Percentiles rank a stretch among this genome's conserved stretches.
Conservation (phyloP, 2,888 invertebrate species). For the Myathropa florea region DNA sequence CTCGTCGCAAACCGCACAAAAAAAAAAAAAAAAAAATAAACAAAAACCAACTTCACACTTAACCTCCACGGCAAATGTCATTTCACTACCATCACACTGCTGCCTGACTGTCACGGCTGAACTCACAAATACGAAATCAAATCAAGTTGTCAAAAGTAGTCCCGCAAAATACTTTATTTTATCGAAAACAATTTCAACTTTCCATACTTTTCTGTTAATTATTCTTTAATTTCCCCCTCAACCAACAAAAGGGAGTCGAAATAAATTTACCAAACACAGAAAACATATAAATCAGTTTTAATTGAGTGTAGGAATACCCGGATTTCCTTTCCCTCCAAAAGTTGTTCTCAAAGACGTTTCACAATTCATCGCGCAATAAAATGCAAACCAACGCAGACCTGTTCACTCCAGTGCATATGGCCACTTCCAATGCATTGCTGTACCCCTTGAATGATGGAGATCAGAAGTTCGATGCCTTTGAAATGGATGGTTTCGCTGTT, state of each 20-base stretch:
- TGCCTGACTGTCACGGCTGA: neutral
- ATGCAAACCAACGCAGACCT: constrained; percentile 56
- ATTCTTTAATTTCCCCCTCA: neutral
- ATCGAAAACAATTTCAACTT: neutral
- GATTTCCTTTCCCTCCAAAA: constrained; percentile 8
- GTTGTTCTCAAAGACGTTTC: neutral
- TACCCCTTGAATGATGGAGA: constrained; percentile 41
- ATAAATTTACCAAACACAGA: neutral
- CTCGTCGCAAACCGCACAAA: neutral
- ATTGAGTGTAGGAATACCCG: constrained; percentile 32
- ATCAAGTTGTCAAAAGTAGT: constrained; percentile 38
- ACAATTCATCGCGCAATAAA: neutral
- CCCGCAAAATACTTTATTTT: neutral
- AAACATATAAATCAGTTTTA: neutral
- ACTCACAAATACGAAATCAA: neutral
- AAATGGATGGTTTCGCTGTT: constrained; percentile 50
- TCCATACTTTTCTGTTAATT: neutral
- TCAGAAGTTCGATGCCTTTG: constrained; percentile 48
- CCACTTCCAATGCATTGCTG: constrained; percentile 43
- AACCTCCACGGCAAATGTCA: neutral
- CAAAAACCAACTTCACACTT: neutral
- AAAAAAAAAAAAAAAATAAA: neutral
- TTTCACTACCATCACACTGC: neutral
- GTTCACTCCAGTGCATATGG: constrained; percentile 45
- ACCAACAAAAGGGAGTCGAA: neutral